phyloP scores from a whole-genome alignment of 2,888 invertebrate genomes.

The Oscheius sp. region DNA sequence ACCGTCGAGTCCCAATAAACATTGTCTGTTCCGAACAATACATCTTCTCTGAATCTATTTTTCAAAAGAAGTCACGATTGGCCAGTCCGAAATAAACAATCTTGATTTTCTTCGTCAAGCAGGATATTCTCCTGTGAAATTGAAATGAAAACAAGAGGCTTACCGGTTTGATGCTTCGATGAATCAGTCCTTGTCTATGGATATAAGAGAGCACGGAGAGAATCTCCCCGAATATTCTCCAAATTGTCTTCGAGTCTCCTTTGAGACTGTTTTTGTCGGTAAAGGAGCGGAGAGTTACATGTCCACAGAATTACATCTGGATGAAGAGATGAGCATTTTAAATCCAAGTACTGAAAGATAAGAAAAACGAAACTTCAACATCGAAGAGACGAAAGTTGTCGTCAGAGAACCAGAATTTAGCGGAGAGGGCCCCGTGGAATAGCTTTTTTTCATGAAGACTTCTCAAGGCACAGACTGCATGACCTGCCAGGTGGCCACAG shows the following conservation, averaged over 20 bases:
- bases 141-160: too few species aligned
- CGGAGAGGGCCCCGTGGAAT: constrained; percentile 36
- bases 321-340: too few species aligned
- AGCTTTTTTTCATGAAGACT: constrained; percentile 55
- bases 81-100: constrained; percentile 98
- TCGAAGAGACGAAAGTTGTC: constrained; percentile 46
- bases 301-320: constrained; percentile 98
- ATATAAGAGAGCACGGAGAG: constrained; percentile 77
- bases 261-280: constrained; percentile 79
- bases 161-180: constrained; percentile 67
- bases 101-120: constrained; percentile 88
- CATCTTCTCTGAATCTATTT: constrained; percentile 10
- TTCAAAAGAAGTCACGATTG: constrained; percentile 41
- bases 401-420: constrained; percentile 36
- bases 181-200: constrained; percentile 62
- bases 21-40: too few species aligned
- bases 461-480: constrained; percentile 56
- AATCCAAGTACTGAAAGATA: too few species aligned
- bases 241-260: constrained; percentile 75
- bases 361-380: too few species aligned
- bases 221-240: constrained; percentile 87
- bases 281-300: constrained; percentile 79
- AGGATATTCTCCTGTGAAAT: constrained; percentile 83
- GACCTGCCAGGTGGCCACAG: constrained; percentile 51
- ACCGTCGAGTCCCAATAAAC: constrained; percentile 90